Conservation (phyloP, 1,140 invertebrate species). For the Aleiodes sp. region DNA sequence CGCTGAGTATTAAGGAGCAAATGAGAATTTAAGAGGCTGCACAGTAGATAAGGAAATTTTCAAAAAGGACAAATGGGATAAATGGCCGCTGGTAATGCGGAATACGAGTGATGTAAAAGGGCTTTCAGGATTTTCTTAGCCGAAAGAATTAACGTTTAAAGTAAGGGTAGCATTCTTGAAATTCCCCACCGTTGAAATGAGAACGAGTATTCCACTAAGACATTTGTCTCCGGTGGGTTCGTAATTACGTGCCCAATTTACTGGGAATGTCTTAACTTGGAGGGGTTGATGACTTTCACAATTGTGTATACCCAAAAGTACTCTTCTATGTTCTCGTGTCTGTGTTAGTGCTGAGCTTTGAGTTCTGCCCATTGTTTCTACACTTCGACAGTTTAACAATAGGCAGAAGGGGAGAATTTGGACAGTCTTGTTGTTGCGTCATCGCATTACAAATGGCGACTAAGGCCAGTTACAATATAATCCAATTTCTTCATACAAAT, state of each 20-base stretch:
- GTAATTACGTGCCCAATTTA: constrained; percentile 41
- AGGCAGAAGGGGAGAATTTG: too few species aligned
- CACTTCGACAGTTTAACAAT: too few species aligned
- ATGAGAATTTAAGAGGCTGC: background rate
- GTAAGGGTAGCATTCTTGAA: constrained; percentile 3
- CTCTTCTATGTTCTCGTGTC: too few species aligned
- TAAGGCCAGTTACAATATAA: too few species aligned
- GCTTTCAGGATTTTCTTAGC: background rate
- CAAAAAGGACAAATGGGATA: background rate
- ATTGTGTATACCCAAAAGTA: too few species aligned
- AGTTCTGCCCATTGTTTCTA: background rate
- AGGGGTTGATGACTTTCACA: too few species aligned
- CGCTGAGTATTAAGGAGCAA: background rate
- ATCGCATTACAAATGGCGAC: too few species aligned
- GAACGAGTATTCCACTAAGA: constrained; percentile 18
- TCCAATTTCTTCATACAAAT: too few species aligned
- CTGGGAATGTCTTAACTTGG: constrained; percentile 39
- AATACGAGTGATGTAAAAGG: background rate
- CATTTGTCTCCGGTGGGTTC: constrained; percentile 39
- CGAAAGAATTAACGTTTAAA: background rate
- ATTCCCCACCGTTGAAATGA: constrained; percentile 22
- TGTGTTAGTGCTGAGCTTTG: background rate
- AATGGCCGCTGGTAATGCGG: too few species aligned
- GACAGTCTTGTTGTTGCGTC: too few species aligned
- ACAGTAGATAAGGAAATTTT: background rate